Percentiles rank a stretch among this genome's conserved stretches.
phyloP scores from a whole-genome alignment of 1,140 invertebrate species.

The Hyposmocoma kahamanoa region DNA sequence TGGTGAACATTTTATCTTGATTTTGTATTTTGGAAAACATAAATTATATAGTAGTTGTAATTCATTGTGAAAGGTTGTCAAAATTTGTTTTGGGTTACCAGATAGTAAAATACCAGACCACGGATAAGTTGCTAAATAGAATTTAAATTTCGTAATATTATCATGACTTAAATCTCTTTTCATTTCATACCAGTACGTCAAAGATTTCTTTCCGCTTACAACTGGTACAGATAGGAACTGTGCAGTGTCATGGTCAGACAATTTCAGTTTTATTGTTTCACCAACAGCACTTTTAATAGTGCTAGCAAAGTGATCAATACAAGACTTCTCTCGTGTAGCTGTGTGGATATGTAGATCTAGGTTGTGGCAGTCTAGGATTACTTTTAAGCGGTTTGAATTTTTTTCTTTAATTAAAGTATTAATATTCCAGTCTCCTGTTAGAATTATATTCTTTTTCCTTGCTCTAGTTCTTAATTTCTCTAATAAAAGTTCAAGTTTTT shows the following conservation, averaged over 20 bases:
- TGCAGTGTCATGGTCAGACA: neutral
- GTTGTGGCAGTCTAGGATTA: too few relatives aligned
- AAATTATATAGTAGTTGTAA: neutral
- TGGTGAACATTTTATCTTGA: neutral
- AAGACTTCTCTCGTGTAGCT: neutral
- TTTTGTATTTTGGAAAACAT: neutral
- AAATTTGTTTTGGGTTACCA: neutral
- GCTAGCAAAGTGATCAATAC: constrained; percentile 1
- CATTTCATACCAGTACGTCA: neutral
- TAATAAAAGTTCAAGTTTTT: neutral
- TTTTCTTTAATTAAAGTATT: neutral
- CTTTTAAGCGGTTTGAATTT: too few relatives aligned
- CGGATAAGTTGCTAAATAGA: neutral
- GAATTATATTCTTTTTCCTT: neutral
- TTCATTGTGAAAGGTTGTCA: neutral
- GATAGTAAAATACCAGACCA: neutral
- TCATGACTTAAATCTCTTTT: neutral
- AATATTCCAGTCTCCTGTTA: constrained; percentile 1
- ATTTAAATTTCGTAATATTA: neutral
- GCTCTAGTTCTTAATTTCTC: neutral
- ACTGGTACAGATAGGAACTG: neutral
- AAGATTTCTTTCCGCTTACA: neutral
- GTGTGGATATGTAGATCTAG: neutral
- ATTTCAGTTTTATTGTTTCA: neutral
- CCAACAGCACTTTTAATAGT: neutral